A percentile compares a stretch with the other conserved stretches of the same genome.
Evolutionary conservation across 2,797 vertebrate species (phyloP).

Genomic region (Cebuella pygmaea): DNA sequence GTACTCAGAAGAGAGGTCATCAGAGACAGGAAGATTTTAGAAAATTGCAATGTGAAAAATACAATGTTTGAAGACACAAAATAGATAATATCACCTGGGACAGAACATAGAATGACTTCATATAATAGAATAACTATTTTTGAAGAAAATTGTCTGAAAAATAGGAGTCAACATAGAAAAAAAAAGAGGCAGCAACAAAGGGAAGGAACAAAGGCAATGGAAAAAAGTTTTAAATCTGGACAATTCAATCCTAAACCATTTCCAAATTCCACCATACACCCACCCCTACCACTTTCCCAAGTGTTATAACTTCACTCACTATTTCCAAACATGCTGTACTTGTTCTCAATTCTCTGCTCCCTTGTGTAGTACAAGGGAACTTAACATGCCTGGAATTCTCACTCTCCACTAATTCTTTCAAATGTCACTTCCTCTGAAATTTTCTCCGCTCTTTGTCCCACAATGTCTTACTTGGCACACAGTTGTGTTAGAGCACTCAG

Average conservation of each 20-base stretch:
- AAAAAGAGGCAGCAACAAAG: neutral
- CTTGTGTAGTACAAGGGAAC: neutral
- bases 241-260: neutral
- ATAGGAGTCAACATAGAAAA: neutral
- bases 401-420: conserved; percentile 12
- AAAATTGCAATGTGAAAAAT: neutral
- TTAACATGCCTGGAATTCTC: neutral
- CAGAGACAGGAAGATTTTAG: neutral
- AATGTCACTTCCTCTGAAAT: conserved; percentile 4
- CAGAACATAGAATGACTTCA: neutral
- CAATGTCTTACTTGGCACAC: neutral
- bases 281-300: neutral
- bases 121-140: neutral
- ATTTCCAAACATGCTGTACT: neutral
- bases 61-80: neutral
- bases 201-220: neutral
- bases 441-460: neutral
- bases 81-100: neutral
- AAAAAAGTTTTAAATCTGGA: neutral
- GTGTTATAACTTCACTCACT: neutral
- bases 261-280: neutral
- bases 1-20: neutral
- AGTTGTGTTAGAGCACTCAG: neutral
- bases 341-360: neutral
- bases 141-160: neutral